Evolutionary conservation across 2,888 invertebrate species (phyloP), one percentile per base, ranked within the genome.

Genomic region (Phyllotreta striolata): DNA sequence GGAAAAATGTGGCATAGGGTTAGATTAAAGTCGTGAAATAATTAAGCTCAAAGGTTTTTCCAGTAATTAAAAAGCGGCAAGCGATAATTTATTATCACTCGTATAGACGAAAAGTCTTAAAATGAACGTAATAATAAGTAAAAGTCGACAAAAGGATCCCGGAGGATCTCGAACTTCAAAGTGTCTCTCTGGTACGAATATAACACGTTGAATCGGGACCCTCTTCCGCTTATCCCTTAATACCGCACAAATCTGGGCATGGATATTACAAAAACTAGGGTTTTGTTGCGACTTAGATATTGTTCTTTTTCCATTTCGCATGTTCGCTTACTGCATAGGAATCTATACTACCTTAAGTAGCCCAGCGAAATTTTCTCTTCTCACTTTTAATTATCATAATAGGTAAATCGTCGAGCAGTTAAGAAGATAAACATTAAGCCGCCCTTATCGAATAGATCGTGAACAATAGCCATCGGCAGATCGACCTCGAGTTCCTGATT

Each of bases 101-200:
- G 76, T 76, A 74, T 76, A 76, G 76, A 74, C 73, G 74, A 72
- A 77, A 76, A 77, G 77, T 76, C 76, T 77, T 74, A 75, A 60
- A 81, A 80, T 78, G 81, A 80, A 81, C 79, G 80, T 76, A 80
- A 81, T 81, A 80, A 81, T 80, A 81, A 80, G 79, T 80, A 77
- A 80, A 78, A 76, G 79, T 79, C 79, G 77, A 81, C 81, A 81
- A 81, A 81, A 80, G 80, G 74, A 77, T 74, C 79, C 80, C 80
- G 80, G 79, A 80, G 77, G 76, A 76, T 73, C 75, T 76, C 74
- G 73, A 68, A 81, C 81, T 79, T 81, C 81, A 81, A 81, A 81
- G 81, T 80, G 76, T 75, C 74, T 75, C 69, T 54, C 52, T 64
- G 56, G 64, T 43, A 46, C 52, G 61, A 44, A 74, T 76, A 74